phyloP scores from a whole-genome alignment of 2,888 invertebrate genomes.

The Phrixothrix hirtus region DNA sequence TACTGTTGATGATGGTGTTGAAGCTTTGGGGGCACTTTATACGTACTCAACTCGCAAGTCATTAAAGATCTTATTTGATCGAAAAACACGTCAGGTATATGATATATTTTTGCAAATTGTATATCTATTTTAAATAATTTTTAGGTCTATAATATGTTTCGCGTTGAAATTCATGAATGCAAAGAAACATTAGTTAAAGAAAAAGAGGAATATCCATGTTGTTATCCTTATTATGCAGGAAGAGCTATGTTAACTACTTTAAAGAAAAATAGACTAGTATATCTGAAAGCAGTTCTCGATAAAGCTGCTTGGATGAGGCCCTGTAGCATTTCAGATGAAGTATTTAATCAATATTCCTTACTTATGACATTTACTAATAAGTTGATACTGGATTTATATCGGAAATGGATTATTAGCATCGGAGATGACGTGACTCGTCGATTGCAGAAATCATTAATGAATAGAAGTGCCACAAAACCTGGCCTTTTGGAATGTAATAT shows the following conservation, averaged over 20 bases:
- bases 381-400: conserved; percentile 59
- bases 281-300: conserved; percentile 68
- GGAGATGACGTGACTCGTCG: conserved; percentile 64
- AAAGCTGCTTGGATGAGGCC: conserved; percentile 78
- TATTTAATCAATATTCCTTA: conserved; percentile 69
- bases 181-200: conserved; percentile 71
- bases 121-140: conserved; percentile 8
- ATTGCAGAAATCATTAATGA: conserved; percentile 74
- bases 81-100: conserved; percentile 66
- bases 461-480: conserved; percentile 64
- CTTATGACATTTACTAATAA: conserved; percentile 64
- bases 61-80: conserved; percentile 69
- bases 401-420: conserved; percentile 62
- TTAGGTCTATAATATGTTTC: conserved; percentile 76
- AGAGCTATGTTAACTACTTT: conserved; percentile 69
- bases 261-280: conserved; percentile 66
- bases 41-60: conserved; percentile 78
- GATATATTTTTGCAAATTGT: neutral
- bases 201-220: conserved; percentile 65
- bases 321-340: conserved; percentile 73
- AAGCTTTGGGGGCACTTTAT: conserved; percentile 74
- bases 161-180: conserved; percentile 72
- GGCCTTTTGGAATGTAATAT: conserved; percentile 80
- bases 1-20: conserved; percentile 80
- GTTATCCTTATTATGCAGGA: conserved; percentile 74